Percentiles rank a stretch among this genome's conserved stretches.
Conservation (phyloP, 2,888 invertebrate species). For the Limenitis arthemis region DNA sequence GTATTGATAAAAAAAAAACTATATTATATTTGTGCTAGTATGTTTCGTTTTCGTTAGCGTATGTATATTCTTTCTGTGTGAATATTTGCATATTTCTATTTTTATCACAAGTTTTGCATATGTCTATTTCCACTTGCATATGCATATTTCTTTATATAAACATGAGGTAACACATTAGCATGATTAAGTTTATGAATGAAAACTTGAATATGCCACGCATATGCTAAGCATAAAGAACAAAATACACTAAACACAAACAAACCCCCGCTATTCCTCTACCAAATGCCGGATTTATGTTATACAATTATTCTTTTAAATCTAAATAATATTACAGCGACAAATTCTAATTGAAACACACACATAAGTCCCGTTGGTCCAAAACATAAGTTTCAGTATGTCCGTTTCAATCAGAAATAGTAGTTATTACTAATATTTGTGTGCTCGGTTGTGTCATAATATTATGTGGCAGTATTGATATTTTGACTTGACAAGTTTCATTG, state of each 20-base stretch:
- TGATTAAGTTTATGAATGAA: too few relatives aligned
- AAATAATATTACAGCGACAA: background rate
- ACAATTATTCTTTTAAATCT: slow-evolving; percentile 3
- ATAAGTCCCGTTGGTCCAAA: background rate
- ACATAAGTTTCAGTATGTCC: background rate
- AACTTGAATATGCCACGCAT: background rate
- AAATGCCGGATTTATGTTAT: slow-evolving; percentile 1
- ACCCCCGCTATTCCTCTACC: background rate
- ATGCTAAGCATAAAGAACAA: background rate
- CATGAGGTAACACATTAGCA: too few relatives aligned
- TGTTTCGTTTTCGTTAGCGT: background rate
- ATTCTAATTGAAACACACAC: slow-evolving; percentile 1
- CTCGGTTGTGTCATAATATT: slow-evolving; percentile 13
- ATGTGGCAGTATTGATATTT: slow-evolving; percentile 18
- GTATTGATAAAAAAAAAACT: too few relatives aligned
- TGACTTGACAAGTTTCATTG: slow-evolving; percentile 1
- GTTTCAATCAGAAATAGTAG: slow-evolving; percentile 2
- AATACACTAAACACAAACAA: background rate
- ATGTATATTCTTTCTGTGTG: background rate
- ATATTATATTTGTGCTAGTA: background rate
- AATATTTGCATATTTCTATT: background rate
- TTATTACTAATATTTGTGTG: slow-evolving; percentile 15
- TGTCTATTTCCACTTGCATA: too few relatives aligned
- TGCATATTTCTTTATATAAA: too few relatives aligned
- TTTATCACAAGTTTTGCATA: too few relatives aligned